Evolutionary conservation across 2,797 vertebrate species (phyloP).

Genomic region (Girardinus metallicus): DNA sequence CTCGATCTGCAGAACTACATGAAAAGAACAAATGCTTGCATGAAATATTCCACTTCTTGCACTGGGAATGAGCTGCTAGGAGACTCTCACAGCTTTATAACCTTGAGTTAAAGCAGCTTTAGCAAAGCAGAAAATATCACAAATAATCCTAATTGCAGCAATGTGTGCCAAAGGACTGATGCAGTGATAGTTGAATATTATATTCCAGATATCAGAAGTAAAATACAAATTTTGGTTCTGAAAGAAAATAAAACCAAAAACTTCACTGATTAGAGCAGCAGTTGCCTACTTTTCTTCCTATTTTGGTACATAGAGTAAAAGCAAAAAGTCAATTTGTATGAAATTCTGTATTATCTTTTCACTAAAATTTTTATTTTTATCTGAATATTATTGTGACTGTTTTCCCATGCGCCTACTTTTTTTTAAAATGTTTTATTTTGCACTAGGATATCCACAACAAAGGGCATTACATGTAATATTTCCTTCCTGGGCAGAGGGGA

Average conservation of each 20-base stretch:
- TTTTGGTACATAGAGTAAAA: neutral
- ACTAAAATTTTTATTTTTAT: constrained; percentile 30
- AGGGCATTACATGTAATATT: constrained; percentile 70
- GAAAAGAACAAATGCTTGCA: constrained; percentile 26
- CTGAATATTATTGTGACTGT: constrained; percentile 48
- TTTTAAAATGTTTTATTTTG: constrained; percentile 24
- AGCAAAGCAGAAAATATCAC: neutral
- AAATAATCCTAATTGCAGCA: neutral
- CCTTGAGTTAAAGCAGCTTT: neutral
- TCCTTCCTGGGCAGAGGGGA: constrained; percentile 66
- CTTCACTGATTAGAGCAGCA: neutral
- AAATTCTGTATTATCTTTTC: neutral
- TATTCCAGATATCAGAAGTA: neutral
- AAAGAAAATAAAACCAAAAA: neutral
- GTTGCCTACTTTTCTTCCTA: neutral
- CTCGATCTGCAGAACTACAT: constrained; percentile 45
- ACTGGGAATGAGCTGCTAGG: neutral
- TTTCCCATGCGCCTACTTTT: constrained; percentile 38
- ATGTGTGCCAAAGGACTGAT: neutral
- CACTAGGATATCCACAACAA: constrained; percentile 73
- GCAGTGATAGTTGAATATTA: neutral
- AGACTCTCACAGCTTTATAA: neutral
- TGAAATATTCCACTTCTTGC: constrained; percentile 14
- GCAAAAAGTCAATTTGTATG: neutral
- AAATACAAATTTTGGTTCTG: neutral